These are phyloP conservation scores for Pachyseris speciosa DNA, from an alignment of 64 coral and sea anemone genomes.

Conservation along the genomic window DNA sequence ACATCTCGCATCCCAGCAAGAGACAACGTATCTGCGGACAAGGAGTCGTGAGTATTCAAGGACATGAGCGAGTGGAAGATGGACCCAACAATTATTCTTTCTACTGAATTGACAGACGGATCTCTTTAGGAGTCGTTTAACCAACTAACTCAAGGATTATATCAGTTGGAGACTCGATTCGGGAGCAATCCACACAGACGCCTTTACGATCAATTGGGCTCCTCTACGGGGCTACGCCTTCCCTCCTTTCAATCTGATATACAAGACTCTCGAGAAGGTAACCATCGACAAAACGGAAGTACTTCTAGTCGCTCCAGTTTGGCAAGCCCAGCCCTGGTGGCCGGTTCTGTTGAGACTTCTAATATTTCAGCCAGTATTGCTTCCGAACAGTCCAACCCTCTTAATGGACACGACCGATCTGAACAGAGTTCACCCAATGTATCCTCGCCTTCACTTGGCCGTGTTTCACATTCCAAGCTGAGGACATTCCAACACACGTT, in stretches of 20 bases:
- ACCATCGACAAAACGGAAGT: background rate
- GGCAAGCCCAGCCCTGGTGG: conserved; percentile 45
- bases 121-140: conserved; percentile 15
- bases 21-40: background rate
- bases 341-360: conserved; percentile 9
- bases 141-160: background rate
- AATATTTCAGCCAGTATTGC: background rate
- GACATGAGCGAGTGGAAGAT: too few relatives aligned
- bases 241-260: conserved; percentile 42
- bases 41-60: background rate
- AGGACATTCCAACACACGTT: conserved; percentile 32
- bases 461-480: conserved; percentile 43
- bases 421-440: conserved; percentile 16
- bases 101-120: background rate
- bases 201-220: background rate
- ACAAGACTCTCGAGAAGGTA: background rate
- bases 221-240: conserved; percentile 8
- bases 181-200: background rate
- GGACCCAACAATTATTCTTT: too few relatives aligned
- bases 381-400: background rate
- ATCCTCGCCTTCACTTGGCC: conserved; percentile 5
- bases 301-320: background rate
- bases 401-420: background rate
- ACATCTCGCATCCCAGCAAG: conserved; percentile 35
- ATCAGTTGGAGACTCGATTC: conserved; percentile 61